A percentile compares a stretch with the other conserved stretches of the same genome.
Evolutionary conservation across 1,140 invertebrate genomes (phyloP).

Genomic region (Mya arenaria): DNA sequence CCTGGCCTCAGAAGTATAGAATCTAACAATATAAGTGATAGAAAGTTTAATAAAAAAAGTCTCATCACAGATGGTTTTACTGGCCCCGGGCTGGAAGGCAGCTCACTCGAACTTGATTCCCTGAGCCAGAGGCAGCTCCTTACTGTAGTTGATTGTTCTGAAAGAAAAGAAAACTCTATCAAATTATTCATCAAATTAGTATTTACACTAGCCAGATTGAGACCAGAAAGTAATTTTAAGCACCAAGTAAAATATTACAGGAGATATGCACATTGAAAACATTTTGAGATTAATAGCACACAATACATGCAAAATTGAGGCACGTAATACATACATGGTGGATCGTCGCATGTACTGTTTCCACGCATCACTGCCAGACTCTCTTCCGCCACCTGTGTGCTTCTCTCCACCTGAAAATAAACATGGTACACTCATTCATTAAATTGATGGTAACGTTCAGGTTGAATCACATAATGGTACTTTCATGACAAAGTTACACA

Average conservation of each 20-base stretch:
- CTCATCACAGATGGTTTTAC: not conserved
- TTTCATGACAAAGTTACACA: too few species aligned
- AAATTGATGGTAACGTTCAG: too few species aligned
- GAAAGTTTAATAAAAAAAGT: too few species aligned
- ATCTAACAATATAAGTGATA: too few species aligned
- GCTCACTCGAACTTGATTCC: slow-evolving; percentile 96
- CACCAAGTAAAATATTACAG: too few species aligned
- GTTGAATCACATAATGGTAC: too few species aligned
- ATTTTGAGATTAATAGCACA: too few species aligned
- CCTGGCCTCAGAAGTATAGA: too few species aligned
- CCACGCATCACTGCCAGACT: slow-evolving; percentile 99
- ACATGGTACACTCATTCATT: too few species aligned
- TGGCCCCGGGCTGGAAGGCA: not conserved
- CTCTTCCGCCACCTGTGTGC: slow-evolving; percentile 97
- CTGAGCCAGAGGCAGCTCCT: slow-evolving; percentile 96
- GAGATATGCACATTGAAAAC: too few species aligned
- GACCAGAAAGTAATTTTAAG: too few species aligned
- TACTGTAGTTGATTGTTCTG: slow-evolving; percentile 96
- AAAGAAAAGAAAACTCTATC: slow-evolving; percentile 63
- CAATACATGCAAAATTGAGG: too few species aligned
- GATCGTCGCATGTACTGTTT: slow-evolving; percentile 98
- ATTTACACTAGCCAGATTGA: not conserved
- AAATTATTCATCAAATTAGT: not conserved
- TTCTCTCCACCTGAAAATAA: slow-evolving; percentile 82
- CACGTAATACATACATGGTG: slow-evolving; percentile 88